Conservation (phyloP, 1,140 invertebrate genomes). For the Drosophila tani region DNA sequence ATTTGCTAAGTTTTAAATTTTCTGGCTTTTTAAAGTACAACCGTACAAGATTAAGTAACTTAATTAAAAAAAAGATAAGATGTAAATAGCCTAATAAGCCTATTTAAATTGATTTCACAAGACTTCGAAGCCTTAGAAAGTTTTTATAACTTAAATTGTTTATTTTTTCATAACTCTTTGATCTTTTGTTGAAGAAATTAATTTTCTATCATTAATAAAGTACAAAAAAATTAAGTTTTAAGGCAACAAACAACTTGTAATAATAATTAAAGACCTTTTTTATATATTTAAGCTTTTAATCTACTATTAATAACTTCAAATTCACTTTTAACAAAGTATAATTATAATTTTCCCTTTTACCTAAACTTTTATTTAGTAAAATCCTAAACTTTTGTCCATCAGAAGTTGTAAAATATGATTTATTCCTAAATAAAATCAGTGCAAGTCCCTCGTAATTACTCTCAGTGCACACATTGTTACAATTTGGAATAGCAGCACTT, state of each 20-base stretch:
- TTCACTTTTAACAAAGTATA: too few relatives aligned
- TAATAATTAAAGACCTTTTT: neutral
- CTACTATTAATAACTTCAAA: fast-evolving
- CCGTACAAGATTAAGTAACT: too few relatives aligned
- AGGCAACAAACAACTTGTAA: too few relatives aligned
- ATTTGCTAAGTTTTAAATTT: too few relatives aligned
- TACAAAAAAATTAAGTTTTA: neutral
- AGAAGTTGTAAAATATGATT: neutral
- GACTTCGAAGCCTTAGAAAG: neutral
- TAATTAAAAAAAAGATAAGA: too few relatives aligned
- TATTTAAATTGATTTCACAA: too few relatives aligned
- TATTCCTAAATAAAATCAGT: neutral
- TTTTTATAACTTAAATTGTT: too few relatives aligned
- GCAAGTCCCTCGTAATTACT: neutral
- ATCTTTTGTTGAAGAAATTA: neutral
- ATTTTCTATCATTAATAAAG: too few relatives aligned
- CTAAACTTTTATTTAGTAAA: neutral
- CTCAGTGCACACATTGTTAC: neutral
- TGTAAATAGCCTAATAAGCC: too few relatives aligned
- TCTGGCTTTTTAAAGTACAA: neutral
- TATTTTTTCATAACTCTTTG: too few relatives aligned
- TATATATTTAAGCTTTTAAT: too few relatives aligned
- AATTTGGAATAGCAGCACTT: conserved; percentile 38
- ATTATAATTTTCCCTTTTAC: neutral
- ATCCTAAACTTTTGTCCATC: neutral